Evolutionary conservation across 2,888 invertebrate species (phyloP).

Genomic region (Epinotia demarniana): DNA sequence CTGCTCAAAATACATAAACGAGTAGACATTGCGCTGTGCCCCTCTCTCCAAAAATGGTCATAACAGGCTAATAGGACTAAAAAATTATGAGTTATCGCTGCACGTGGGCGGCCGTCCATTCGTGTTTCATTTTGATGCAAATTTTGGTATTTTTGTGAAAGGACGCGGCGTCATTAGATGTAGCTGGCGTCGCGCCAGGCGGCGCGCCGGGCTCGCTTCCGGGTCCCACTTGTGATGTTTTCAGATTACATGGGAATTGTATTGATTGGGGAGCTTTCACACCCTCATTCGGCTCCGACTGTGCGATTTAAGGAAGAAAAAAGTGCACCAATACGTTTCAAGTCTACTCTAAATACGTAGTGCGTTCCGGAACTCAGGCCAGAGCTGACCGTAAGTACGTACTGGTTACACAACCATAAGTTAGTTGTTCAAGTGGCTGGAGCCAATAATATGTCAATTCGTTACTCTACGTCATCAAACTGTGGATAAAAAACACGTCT

Average conservation of each 20-base stretch:
- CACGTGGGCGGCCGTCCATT: not conserved
- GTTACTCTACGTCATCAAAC: too few relatives aligned
- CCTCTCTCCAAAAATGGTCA: not conserved
- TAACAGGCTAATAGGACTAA: not conserved
- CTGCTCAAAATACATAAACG: too few relatives aligned
- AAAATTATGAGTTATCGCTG: not conserved
- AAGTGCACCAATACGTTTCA: not conserved
- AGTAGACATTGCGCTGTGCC: too few relatives aligned
- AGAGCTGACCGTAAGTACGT: not conserved
- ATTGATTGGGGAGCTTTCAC: not conserved
- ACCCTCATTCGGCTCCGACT: too few relatives aligned
- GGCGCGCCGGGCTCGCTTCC: not conserved
- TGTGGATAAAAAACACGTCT: too few relatives aligned
- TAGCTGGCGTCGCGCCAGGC: conserved; percentile 6
- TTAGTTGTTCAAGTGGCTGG: not conserved
- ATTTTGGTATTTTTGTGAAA: conserved; percentile 14
- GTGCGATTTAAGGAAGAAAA: not conserved
- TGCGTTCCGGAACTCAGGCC: not conserved
- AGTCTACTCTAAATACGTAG: not conserved
- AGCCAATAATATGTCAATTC: not conserved
- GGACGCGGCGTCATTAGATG: not conserved
- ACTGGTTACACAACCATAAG: not conserved
- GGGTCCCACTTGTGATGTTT: not conserved
- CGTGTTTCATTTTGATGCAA: conserved; percentile 28
- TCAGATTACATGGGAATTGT: not conserved